Base-by-base conservation (phyloP, 2,113 vertebrate genomes). In the Sisor rabdophorus region DNA sequence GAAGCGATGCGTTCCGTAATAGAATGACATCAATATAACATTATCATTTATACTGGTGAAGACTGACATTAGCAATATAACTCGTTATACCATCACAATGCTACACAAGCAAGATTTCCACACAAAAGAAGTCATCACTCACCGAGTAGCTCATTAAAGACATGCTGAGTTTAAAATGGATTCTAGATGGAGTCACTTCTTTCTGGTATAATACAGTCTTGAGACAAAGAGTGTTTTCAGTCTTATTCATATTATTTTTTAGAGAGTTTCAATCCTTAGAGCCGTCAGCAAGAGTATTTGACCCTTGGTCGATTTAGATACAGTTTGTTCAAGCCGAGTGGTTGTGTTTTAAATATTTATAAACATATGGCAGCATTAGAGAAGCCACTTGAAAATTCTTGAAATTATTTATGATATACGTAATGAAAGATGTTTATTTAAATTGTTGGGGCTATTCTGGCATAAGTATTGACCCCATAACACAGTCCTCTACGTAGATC, bases 311-410 rank as follows among this genome's bases (percentile, higher is more conserved):
- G 15, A 36, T 75, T 36, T 17, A 32, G 26, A 4, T 50, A 16
- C 26, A 19, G 28, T 54, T 64, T 36, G 58, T 20, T 32, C 59
- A 54, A 4, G 28, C 47, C 65, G 60, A 67, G 50, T 65, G 73
- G n/a, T 54, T 65, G 17, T 17, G 52, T 50, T 63, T 75, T 52
- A 76, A 67, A 76, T 67, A 65, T 76, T 64, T 47, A 55, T 67
- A 47, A 67, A 67, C 13, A 54, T 17, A 24, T 24, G 15, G 12
- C 26, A 2, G 60, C 12, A n/a, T 75, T 17, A 40, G 28, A 75
- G 26, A 54, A 24, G n/a, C n/a, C 24, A 30, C 32, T 55, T 54
- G 20, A 22, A 54, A n/a, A 20, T 55, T 30, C n/a, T 24, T 19
- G 55, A n/a, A 28, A 26, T 28, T 20, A 30, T 74, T 48, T 63